Conservation (phyloP, 2,113 vertebrate species). For the Platichthys flesus region DNA sequence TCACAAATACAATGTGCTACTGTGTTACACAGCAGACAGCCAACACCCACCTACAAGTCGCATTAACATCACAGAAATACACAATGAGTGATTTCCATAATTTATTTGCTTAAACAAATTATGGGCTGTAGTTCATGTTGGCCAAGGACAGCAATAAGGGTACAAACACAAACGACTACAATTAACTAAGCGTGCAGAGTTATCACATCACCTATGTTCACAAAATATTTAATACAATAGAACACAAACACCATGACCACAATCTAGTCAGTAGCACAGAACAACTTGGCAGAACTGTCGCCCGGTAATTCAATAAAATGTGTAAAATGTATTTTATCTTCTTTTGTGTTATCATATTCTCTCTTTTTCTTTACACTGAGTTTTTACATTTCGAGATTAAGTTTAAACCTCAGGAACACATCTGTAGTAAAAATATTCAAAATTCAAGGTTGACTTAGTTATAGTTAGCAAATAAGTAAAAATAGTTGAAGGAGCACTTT, state of each 20-base stretch:
- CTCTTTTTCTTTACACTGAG: neutral
- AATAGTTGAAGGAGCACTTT: neutral
- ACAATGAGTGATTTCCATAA: constrained; percentile 53
- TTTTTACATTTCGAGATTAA: neutral
- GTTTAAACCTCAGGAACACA: neutral
- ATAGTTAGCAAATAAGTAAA: no score
- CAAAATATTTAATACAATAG: constrained; percentile 14
- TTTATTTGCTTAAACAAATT: constrained; percentile 73
- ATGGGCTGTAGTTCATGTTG: constrained; percentile 53
- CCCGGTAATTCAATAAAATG: no score
- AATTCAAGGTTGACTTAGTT: neutral
- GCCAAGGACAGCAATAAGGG: constrained; percentile 42
- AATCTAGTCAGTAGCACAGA: constrained; percentile 56
- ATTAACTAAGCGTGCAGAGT: constrained; percentile 35
- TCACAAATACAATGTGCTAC: constrained; percentile 18
- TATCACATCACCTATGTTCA: constrained; percentile 18
- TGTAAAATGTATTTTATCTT: no score
- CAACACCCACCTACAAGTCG: constrained; percentile 30
- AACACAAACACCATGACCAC: constrained; percentile 55
- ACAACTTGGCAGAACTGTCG: constrained; percentile 19
- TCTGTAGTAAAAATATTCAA: neutral
- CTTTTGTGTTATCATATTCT: no score
- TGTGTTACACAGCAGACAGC: constrained; percentile 25
- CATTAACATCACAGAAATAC: constrained; percentile 5
- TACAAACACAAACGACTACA: constrained; percentile 53